Percentiles rank a stretch among this genome's conserved stretches.
Conservation (phyloP, 2,113 vertebrate genomes). For the Peucedramus taeniatus region DNA sequence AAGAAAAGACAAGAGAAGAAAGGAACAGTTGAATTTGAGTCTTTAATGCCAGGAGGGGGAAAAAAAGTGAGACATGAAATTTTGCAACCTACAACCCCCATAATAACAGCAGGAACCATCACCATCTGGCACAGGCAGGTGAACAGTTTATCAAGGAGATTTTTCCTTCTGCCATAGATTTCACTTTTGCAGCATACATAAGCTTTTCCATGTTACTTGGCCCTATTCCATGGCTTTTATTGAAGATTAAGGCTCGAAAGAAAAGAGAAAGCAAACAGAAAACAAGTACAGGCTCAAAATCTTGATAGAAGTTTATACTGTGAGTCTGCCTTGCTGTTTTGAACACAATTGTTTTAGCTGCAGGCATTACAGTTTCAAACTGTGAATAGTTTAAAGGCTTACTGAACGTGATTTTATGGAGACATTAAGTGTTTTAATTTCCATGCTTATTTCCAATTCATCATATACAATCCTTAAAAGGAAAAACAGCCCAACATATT, state of each 20-base stretch:
- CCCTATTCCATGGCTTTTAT: background rate
- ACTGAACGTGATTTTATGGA: background rate
- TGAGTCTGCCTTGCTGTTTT: background rate
- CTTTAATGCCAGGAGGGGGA: background rate
- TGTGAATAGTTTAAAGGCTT: slow-evolving; percentile 28
- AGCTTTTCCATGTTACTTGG: background rate
- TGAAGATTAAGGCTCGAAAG: background rate
- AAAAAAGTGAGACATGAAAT: background rate
- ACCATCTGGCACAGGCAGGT: background rate
- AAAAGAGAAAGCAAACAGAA: background rate
- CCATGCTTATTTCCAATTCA: background rate
- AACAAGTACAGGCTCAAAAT: background rate
- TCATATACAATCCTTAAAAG: background rate
- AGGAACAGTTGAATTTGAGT: slow-evolving; percentile 42
- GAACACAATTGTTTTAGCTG: slow-evolving; percentile 16
- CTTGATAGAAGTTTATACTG: background rate
- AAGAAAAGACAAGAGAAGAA: slow-evolving; percentile 48
- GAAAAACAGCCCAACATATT: background rate
- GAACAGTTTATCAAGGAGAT: background rate
- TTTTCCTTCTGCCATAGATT: background rate
- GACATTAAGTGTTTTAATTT: background rate
- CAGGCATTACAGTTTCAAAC: background rate
- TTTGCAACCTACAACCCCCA: slow-evolving; percentile 16
- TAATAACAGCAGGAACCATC: slow-evolving; percentile 24
- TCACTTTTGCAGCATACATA: background rate